Conservation (phyloP, 2,888 invertebrate species). For the Geophilus truncorum region DNA sequence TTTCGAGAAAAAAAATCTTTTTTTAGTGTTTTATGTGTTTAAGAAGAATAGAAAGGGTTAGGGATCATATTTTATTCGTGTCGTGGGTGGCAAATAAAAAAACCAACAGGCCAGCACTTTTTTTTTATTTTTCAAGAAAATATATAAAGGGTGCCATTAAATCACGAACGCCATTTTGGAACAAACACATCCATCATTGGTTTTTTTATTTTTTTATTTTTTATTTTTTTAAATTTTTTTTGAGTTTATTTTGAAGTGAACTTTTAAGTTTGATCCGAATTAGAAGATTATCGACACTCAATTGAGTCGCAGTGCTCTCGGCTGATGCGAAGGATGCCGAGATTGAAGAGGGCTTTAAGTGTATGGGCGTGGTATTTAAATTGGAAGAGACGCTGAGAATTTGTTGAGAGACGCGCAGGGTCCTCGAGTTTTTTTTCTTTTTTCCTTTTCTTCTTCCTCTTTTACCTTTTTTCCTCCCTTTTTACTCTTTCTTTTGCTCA, state of each 20-base stretch:
- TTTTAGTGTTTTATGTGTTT: too few species aligned
- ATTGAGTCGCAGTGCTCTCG: neutral
- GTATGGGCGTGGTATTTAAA: conserved; percentile 20
- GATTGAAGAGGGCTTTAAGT: conserved; percentile 13
- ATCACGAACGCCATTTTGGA: neutral
- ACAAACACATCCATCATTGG: neutral
- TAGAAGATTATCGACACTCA: conserved; percentile 12
- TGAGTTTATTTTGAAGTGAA: neutral
- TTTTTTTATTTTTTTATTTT: neutral
- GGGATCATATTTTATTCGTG: neutral
- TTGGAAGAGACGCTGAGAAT: conserved; percentile 20
- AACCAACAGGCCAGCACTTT: neutral
- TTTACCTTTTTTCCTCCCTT: neutral
- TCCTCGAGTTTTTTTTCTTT: neutral
- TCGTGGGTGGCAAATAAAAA: neutral
- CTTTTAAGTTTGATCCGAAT: neutral
- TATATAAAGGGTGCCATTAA: neutral
- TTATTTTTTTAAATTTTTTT: neutral
- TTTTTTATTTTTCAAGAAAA: neutral
- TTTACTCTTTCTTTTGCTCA: neutral
- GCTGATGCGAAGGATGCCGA: neutral
- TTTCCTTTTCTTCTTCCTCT: neutral
- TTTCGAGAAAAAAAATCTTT: too few species aligned
- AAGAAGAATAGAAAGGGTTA: too few species aligned
- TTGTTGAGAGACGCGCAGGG: conserved; percentile 1